Evolutionary conservation across 2,113 vertebrate genomes (phyloP), one percentile per base, ranked within the genome.

Genomic region (Neodontobutis hainanensis): DNA sequence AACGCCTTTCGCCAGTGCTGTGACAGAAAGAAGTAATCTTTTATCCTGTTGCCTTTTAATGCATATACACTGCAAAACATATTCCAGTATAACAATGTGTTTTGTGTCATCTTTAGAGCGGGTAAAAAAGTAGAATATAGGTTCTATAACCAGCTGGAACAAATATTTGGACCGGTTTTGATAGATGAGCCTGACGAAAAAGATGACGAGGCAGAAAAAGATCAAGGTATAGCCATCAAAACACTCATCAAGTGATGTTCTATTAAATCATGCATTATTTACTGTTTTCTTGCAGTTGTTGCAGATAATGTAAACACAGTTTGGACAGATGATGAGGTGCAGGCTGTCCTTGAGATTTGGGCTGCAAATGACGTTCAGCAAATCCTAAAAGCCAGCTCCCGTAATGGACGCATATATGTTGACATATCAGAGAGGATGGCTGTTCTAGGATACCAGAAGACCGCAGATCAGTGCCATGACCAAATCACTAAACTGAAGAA

Each of bases 281-380:
- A 60, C 8, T 1, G 10, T 14, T 0, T 57, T 0, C 43, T 5
- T 43, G 16, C 0, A 19, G 7, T 9, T 50, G 78, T 57, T 8
- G 7, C 38, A 0, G 87, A 88, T 4, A 62, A 60, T 0, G 4
- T 46, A 8, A 84, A 77, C 71, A 11, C 68, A 0, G 60, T 73
- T 0, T 91, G 90, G 90, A 81, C 83, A 1, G 89, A 91, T 67
- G 44, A 76, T n/a, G 90, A 91, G 75, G 90, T 89, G 0, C 52
- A 77, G 0, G 50, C 88, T 12, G 78, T 91, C 10, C 70, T 91
- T 0, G 85, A 90, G 36, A 56, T 89, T 27, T 91, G 90, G 90
- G 90, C 88, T 0, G 70, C 81, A 0, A 79, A 87, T 7, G 84
- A 87, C 11, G 77, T 91, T 65, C 90, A 91, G 83, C 69, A 80